Conservation (phyloP, 2,797 vertebrate species). For the Pantherophis vulpinus region DNA sequence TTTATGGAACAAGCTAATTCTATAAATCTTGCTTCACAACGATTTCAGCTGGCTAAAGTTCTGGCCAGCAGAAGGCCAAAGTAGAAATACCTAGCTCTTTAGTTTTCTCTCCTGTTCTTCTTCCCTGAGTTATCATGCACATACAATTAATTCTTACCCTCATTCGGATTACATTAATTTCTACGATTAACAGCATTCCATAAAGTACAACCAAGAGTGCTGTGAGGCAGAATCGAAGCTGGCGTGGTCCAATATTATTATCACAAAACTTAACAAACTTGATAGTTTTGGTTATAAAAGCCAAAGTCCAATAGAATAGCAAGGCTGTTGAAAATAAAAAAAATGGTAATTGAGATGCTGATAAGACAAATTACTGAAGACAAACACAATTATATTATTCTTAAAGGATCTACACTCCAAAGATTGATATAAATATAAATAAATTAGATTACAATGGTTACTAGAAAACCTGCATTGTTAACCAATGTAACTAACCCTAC, state of each 20-base stretch:
- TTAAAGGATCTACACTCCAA: neutral
- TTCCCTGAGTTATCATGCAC: neutral
- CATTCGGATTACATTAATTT: conserved; percentile 93
- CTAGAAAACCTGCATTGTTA: neutral
- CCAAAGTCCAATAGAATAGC: conserved; percentile 93
- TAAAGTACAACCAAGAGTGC: conserved; percentile 89
- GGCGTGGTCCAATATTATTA: conserved; percentile 85
- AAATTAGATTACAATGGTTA: neutral
- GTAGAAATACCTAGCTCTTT: neutral
- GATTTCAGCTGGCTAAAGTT: neutral
- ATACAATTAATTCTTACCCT: conserved; percentile 73
- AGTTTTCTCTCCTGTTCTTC: neutral
- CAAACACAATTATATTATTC: neutral
- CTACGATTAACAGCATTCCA: conserved; percentile 90
- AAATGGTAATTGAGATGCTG: neutral
- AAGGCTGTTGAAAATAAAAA: conserved; percentile 73
- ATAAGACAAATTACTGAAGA: neutral
- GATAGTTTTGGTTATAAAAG: conserved; percentile 93
- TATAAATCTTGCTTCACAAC: neutral
- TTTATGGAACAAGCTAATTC: neutral
- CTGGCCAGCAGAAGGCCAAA: neutral
- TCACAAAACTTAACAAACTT: conserved; percentile 98
- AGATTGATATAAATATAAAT: neutral
- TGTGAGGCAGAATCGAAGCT: conserved; percentile 95
- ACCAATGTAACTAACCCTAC: neutral